Evolutionary conservation across 2,113 vertebrate genomes (phyloP).

Genomic region (Phrynosoma platyrhinos): DNA sequence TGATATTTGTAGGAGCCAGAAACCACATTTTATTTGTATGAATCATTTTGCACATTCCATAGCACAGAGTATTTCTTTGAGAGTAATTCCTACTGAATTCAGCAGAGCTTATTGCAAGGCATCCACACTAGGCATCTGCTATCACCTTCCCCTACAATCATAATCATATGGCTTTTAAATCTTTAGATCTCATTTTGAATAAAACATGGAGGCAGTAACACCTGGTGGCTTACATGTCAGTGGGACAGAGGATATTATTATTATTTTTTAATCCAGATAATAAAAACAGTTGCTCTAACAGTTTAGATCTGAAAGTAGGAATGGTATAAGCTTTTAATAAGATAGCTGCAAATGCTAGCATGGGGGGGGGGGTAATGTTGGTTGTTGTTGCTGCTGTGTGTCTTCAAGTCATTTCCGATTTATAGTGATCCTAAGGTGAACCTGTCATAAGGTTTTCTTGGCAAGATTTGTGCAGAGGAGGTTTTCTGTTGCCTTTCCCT

Average conservation of each 20-base stretch:
- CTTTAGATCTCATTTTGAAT: neutral
- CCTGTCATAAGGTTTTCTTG: too few species aligned
- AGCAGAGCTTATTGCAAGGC: neutral
- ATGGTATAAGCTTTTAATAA: neutral
- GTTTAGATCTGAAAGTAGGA: too few species aligned
- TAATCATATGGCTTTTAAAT: too few species aligned
- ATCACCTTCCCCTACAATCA: neutral
- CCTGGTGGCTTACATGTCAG: too few species aligned
- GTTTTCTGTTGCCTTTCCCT: too few species aligned
- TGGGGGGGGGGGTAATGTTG: neutral
- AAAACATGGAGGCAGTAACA: neutral
- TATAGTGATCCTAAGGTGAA: too few species aligned
- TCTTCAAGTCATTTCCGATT: too few species aligned
- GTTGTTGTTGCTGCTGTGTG: too few species aligned
- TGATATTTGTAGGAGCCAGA: neutral
- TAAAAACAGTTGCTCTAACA: too few species aligned
- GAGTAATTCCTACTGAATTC: neutral
- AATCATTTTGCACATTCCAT: neutral
- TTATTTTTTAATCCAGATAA: too few species aligned
- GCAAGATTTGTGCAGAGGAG: too few species aligned
- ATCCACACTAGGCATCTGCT: neutral
- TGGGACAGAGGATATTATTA: too few species aligned
- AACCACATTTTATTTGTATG: neutral
- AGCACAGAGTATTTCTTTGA: neutral
- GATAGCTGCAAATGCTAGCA: neutral